Evolutionary conservation across 2,113 vertebrate genomes (phyloP).

Genomic region (Tychaedon coryphoeus): DNA sequence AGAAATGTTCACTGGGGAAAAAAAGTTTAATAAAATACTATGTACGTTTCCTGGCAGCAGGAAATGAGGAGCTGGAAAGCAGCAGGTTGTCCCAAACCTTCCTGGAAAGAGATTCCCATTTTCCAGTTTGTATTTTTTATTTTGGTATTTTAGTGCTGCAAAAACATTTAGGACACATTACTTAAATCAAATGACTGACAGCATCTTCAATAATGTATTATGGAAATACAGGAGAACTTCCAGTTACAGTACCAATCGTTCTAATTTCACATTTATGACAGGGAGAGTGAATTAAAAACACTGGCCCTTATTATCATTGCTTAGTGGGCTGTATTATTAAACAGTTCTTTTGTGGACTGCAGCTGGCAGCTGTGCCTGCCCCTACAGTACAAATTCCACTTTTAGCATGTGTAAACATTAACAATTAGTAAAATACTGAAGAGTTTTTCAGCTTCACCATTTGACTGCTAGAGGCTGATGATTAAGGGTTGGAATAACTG

Average conservation of each 20-base stretch:
- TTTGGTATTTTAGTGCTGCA: background rate
- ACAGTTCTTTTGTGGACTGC: background rate
- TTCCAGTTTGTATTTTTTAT: background rate
- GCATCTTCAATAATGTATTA: accelerated
- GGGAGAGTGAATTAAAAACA: background rate
- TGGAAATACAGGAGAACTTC: background rate
- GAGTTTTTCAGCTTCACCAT: background rate
- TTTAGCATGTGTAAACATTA: conserved; percentile 1
- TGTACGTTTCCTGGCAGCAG: background rate
- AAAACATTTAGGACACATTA: background rate
- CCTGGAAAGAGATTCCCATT: background rate
- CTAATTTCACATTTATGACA: background rate
- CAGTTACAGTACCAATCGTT: background rate
- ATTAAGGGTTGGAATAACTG: background rate
- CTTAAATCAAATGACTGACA: background rate
- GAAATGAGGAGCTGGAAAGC: background rate
- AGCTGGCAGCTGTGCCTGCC: background rate
- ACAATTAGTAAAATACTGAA: background rate
- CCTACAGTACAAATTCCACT: conserved; percentile 8
- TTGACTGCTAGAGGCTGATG: background rate
- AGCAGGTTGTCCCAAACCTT: background rate
- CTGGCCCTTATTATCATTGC: background rate
- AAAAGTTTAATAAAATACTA: background rate
- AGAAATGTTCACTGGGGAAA: background rate
- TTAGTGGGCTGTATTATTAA: background rate